Percentiles rank a stretch among this genome's conserved stretches.
Evolutionary conservation across 1,140 invertebrate species (phyloP).

Genomic region (Leptopilina boulardi): DNA sequence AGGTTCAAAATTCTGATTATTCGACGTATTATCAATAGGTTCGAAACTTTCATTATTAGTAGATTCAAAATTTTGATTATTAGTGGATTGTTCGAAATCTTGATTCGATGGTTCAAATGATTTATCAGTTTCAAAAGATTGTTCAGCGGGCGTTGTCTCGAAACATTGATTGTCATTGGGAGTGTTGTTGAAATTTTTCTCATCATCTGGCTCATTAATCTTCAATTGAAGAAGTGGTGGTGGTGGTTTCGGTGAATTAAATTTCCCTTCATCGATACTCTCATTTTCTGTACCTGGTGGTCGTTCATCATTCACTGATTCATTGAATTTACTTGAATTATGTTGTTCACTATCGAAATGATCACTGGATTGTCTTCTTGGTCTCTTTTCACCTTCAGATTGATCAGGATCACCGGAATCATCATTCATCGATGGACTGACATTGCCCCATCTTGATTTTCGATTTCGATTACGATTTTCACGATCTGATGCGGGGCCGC

Average conservation of each 20-base stretch:
- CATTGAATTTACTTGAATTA: constrained; percentile 4
- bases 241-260: neutral
- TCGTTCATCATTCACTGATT: constrained; percentile 18
- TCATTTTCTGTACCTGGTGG: constrained; percentile 23
- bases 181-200: constrained; percentile 44
- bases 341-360: neutral
- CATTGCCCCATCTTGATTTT: constrained; percentile 73
- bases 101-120: constrained; percentile 14
- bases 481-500: constrained; percentile 52
- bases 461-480: constrained; percentile 66
- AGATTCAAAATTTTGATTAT: constrained; percentile 21
- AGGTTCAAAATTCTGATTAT: neutral
- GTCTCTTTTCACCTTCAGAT: constrained; percentile 15
- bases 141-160: constrained; percentile 13
- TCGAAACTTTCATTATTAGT: neutral
- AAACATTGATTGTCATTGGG: constrained; percentile 17
- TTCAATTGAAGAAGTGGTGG: too few species aligned
- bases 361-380: neutral
- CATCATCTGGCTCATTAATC: constrained; percentile 7
- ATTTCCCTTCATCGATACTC: neutral
- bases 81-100: neutral
- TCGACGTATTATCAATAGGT: neutral
- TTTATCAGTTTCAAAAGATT: neutral
- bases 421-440: constrained; percentile 64
- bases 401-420: constrained; percentile 43